Evolutionary conservation across 2,888 invertebrate genomes (phyloP).

Genomic region (Pachycephus smyrnensis): DNA sequence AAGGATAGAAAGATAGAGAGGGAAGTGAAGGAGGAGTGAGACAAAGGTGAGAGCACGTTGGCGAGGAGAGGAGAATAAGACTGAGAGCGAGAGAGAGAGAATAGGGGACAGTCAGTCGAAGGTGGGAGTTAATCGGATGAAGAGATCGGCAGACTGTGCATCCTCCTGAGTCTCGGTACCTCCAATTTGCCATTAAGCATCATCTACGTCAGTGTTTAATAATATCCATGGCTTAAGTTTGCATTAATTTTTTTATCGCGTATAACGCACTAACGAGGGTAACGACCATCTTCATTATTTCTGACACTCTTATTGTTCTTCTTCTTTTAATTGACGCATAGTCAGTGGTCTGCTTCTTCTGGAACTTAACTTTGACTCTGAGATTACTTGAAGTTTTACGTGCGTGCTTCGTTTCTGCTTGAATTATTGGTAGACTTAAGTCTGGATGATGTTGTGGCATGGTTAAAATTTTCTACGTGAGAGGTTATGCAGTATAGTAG

Average conservation of each 20-base stretch:
- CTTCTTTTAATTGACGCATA: not conserved
- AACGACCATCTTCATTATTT: not conserved
- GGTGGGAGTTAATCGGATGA: conserved; percentile 59
- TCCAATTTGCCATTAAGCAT: not conserved
- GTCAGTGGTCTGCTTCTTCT: not conserved
- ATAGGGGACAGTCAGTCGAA: conserved; percentile 18
- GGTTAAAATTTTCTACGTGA: not conserved
- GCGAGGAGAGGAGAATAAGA: conserved; percentile 9
- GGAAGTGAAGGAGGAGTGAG: conserved; percentile 5
- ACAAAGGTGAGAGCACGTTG: not conserved
- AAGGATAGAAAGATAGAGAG: not conserved
- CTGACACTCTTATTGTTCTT: not conserved
- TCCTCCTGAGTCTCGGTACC: conserved; percentile 37
- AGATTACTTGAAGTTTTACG: not conserved
- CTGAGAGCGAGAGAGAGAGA: conserved; percentile 3
- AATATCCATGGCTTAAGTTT: not conserved
- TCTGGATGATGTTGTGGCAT: not conserved
- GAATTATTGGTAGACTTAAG: not conserved
- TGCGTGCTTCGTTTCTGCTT: not conserved
- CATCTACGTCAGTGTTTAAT: not conserved
- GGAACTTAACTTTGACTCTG: not conserved
- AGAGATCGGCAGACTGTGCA: conserved; percentile 58
- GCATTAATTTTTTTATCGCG: not conserved
- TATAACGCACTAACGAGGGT: not conserved
- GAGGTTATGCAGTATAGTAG: not conserved